A percentile compares a stretch with the other conserved stretches of the same genome.
Conservation (phyloP, 2,888 invertebrate genomes). For the Agrilus biguttatus region DNA sequence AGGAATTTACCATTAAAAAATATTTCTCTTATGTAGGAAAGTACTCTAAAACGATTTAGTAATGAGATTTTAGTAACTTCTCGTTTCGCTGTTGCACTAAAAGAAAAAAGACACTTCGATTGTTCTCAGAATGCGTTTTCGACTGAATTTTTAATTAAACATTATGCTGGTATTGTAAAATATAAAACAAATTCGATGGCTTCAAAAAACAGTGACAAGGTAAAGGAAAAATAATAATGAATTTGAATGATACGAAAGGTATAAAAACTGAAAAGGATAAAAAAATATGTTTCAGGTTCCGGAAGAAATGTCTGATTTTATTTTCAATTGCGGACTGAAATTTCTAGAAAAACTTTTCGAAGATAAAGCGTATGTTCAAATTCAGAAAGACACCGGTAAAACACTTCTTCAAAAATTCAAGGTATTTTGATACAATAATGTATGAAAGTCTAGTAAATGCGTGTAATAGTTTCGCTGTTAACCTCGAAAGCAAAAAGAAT, state of each 20-base stretch:
- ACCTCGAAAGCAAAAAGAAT: too few relatives aligned
- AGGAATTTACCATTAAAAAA: too few relatives aligned
- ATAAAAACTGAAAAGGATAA: not conserved
- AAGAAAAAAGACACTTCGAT: constrained; percentile 11
- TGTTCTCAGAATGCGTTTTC: constrained; percentile 9
- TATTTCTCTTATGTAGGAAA: constrained; percentile 12
- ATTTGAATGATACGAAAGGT: not conserved
- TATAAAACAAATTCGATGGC: constrained; percentile 24
- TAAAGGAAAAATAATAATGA: constrained; percentile 6
- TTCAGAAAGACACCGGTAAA: constrained; percentile 9
- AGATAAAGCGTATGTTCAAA: constrained; percentile 6
- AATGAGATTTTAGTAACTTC: constrained; percentile 13
- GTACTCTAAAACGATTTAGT: constrained; percentile 16
- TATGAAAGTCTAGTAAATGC: too few relatives aligned
- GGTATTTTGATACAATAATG: constrained; percentile 7
- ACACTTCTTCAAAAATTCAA: constrained; percentile 25
- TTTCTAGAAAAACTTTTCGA: constrained; percentile 10
- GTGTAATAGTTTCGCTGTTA: too few relatives aligned
- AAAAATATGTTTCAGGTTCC: constrained; percentile 10
- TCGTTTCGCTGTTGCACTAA: constrained; percentile 11
- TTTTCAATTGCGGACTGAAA: constrained; percentile 8
- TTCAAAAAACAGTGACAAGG: constrained; percentile 29
- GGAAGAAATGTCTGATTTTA: constrained; percentile 18
- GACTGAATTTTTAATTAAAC: constrained; percentile 24
- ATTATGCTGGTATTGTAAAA: constrained; percentile 26